phyloP scores from a whole-genome alignment of 1,140 invertebrate species.

The Drosophila bipectinata region DNA sequence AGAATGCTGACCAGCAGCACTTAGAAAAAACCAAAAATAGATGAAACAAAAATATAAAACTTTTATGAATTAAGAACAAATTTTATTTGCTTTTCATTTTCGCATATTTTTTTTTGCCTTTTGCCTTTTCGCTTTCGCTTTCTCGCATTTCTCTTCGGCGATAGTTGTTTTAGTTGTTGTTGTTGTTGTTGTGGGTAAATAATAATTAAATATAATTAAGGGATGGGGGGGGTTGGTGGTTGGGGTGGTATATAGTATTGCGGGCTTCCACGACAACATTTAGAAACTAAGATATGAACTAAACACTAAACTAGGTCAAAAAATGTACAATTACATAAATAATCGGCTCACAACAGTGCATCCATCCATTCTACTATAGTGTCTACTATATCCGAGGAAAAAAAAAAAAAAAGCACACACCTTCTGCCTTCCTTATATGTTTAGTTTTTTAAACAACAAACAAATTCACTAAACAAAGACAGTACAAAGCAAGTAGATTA shows the following conservation, averaged over 20 bases:
- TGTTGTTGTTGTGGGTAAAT: slow-evolving; percentile 44
- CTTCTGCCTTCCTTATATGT: slow-evolving; percentile 69
- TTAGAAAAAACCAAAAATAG: slow-evolving; percentile 8
- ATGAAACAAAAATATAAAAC: slow-evolving; percentile 31
- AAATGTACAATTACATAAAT: slow-evolving; percentile 61
- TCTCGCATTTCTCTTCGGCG: slow-evolving; percentile 23
- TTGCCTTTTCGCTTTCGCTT: slow-evolving; percentile 26
- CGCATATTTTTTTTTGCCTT: slow-evolving; percentile 24
- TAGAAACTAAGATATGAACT: slow-evolving; percentile 77
- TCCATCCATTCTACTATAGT: not conserved
- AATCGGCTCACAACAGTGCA: slow-evolving; percentile 63
- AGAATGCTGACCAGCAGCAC: slow-evolving; percentile 39
- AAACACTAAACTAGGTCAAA: slow-evolving; percentile 72
- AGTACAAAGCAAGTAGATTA: slow-evolving; percentile 27
- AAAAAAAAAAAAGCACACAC: slow-evolving; percentile 44
- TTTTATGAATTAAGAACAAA: slow-evolving; percentile 57
- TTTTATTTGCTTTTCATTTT: slow-evolving; percentile 65
- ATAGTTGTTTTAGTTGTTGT: slow-evolving; percentile 19
- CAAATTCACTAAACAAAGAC: slow-evolving; percentile 55
- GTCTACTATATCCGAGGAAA: slow-evolving; percentile 37
- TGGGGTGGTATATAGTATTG: slow-evolving; percentile 17
- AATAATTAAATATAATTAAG: slow-evolving; percentile 59
- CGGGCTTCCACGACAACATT: slow-evolving; percentile 60
- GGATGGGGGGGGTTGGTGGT: slow-evolving; percentile 14
- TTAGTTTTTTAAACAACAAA: slow-evolving; percentile 50